Evolutionary conservation across 1,140 invertebrate genomes (phyloP).

Genomic region (Drosophila triauraria): DNA sequence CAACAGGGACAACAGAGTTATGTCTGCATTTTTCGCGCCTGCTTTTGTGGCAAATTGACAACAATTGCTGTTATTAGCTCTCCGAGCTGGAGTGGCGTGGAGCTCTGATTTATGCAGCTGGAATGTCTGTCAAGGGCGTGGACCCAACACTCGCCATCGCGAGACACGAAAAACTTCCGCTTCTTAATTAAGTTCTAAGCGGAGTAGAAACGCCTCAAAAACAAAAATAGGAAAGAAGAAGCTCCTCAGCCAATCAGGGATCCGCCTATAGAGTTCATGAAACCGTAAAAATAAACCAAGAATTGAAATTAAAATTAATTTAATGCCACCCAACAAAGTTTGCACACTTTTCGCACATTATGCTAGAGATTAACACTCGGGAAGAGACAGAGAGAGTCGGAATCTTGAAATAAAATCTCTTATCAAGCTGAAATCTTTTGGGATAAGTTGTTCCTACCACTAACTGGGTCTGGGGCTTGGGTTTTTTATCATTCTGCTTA

Average conservation of each 20-base stretch:
- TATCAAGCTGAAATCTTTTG: constrained; percentile 22
- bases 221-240: constrained; percentile 2
- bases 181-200: constrained; percentile 71
- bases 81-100: neutral
- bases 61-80: constrained; percentile 80
- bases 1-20: constrained; percentile 52
- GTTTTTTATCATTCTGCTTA: constrained; percentile 31
- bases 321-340: constrained; percentile 50
- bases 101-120: constrained; percentile 71
- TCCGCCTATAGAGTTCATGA: constrained; percentile 48
- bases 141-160: constrained; percentile 30
- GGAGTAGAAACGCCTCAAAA: constrained; percentile 29
- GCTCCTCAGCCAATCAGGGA: neutral
- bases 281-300: constrained; percentile 37
- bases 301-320: constrained; percentile 60
- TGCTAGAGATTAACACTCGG: constrained; percentile 56
- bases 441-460: constrained; percentile 46
- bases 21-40: constrained; percentile 83
- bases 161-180: constrained; percentile 60
- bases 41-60: constrained; percentile 82
- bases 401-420: constrained; percentile 11
- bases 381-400: neutral
- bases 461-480: constrained; percentile 1
- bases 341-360: constrained; percentile 71
- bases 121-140: constrained; percentile 82